phyloP scores from a whole-genome alignment of 2,888 invertebrate genomes.

The Caenorhabditis afra region DNA sequence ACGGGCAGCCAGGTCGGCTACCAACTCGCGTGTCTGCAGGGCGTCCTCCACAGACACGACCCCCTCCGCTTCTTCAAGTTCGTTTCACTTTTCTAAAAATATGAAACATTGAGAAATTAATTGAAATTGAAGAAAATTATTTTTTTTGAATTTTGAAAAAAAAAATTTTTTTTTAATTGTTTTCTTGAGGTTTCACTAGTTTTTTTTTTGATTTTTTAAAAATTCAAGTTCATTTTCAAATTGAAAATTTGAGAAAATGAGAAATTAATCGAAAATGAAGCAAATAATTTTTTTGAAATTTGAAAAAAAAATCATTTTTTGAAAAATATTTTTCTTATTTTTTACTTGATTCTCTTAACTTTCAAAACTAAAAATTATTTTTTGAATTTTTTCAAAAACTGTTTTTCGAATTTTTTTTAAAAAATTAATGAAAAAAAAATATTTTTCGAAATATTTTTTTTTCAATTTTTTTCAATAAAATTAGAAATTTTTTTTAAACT shows the following conservation, averaged over 20 bases:
- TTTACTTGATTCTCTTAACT: no score
- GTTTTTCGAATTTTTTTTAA: no score
- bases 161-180: background rate
- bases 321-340: constrained; percentile 10
- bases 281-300: no score
- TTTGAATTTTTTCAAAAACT: no score
- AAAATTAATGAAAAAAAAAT: no score
- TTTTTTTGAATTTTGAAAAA: constrained; percentile 2
- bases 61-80: constrained; percentile 70
- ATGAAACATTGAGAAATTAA: background rate
- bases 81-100: background rate
- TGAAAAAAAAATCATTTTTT: background rate
- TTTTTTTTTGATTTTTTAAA: background rate
- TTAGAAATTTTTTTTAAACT: no score
- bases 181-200: no score
- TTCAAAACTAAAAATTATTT: no score
- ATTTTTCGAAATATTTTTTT: no score
- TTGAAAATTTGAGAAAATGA: no score
- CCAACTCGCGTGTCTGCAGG: constrained; percentile 72
- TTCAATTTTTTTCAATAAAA: no score
- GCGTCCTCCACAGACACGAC: constrained; percentile 63
- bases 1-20: constrained; percentile 57
- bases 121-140: background rate
- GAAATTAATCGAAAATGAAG: background rate
- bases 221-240: background rate